Percentiles rank a stretch among this genome's conserved stretches.
These are phyloP conservation scores for Ellobius talpinus DNA, from an alignment of 2,113 vertebrate genomes.

Conservation along the genomic window DNA sequence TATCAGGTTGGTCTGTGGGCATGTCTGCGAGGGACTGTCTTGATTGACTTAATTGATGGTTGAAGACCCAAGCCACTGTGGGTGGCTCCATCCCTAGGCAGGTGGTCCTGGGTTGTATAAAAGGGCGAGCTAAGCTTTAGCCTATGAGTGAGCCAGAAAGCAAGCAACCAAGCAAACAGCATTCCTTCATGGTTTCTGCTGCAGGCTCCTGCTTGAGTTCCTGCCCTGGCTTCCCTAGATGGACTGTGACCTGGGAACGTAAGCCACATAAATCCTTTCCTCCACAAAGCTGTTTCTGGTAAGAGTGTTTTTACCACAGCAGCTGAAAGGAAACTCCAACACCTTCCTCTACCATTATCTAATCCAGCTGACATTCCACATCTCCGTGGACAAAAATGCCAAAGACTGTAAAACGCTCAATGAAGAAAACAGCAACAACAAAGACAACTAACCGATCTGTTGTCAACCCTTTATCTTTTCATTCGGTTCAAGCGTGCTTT, in stretches of 20 bases:
- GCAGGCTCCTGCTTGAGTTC: background rate
- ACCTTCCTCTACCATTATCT: background rate
- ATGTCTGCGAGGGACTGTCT: background rate
- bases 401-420: background rate
- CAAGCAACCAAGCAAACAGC: background rate
- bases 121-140: background rate
- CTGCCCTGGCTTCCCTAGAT: background rate
- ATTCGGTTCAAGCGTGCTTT: background rate
- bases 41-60: background rate
- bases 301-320: background rate
- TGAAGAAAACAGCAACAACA: background rate
- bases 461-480: background rate
- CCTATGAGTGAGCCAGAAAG: background rate
- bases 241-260: background rate
- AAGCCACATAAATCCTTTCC: background rate
- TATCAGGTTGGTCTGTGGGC: background rate
- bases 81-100: background rate
- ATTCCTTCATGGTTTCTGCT: background rate
- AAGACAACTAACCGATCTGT: background rate
- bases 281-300: background rate
- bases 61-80: background rate
- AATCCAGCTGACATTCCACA: background rate
- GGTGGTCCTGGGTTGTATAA: background rate
- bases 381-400: constrained; percentile 2
- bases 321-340: background rate